phyloP scores from a whole-genome alignment of 2,113 vertebrate genomes.

The Myanophis thanlyinensis region DNA sequence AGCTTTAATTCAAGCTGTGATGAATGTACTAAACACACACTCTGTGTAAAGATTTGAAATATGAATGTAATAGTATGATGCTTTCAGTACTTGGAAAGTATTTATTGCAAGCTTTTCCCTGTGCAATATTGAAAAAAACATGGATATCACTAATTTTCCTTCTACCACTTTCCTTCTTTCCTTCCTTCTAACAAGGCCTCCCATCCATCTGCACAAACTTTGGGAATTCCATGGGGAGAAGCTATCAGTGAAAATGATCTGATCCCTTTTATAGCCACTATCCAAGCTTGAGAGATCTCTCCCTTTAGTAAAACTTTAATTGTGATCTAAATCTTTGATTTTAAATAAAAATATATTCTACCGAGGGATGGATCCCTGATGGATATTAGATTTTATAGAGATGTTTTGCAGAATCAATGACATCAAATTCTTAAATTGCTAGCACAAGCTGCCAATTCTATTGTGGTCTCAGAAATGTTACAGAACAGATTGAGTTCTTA shows the following conservation, averaged over 20 bases:
- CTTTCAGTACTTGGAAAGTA: neutral
- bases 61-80: neutral
- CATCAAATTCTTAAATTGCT: neutral
- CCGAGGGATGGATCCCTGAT: neutral
- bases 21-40: neutral
- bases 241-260: neutral
- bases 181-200: neutral
- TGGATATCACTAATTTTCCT: neutral
- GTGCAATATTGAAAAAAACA: neutral
- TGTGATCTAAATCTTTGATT: neutral
- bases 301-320: neutral
- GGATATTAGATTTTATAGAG: neutral
- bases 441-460: neutral
- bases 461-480: neutral
- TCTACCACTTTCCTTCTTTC: neutral
- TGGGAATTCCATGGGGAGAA: neutral
- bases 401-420: neutral
- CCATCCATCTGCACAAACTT: neutral
- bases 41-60: neutral
- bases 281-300: neutral
- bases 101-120: neutral
- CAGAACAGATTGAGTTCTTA: neutral
- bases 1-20: neutral
- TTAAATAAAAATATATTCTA: neutral
- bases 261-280: neutral